Percentiles rank a stretch among this genome's conserved stretches.
Evolutionary conservation across 2,113 vertebrate species (phyloP).

Genomic region (Sphyrna mokarran): DNA sequence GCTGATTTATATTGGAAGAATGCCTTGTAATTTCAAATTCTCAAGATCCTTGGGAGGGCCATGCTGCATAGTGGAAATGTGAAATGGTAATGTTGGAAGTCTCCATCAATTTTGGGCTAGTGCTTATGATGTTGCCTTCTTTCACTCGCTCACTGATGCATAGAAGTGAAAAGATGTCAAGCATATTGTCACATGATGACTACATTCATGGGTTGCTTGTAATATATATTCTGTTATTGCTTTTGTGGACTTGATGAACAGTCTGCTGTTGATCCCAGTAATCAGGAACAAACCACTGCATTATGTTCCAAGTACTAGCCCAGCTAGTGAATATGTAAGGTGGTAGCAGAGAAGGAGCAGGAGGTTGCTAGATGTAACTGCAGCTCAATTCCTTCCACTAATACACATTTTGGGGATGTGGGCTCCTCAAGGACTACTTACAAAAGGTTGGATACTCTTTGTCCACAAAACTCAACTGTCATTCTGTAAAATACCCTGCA

Average conservation of each 20-base stretch:
- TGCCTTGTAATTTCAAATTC: neutral
- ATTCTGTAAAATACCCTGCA: neutral
- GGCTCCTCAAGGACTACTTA: neutral
- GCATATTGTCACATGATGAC: neutral
- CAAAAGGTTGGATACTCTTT: neutral
- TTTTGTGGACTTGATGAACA: neutral
- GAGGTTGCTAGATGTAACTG: neutral
- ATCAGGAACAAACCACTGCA: neutral
- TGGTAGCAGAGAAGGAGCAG: neutral
- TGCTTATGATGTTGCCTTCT: neutral
- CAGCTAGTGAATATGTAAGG: neutral
- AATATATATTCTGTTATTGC: neutral
- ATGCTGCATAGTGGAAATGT: neutral
- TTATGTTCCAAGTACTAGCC: neutral
- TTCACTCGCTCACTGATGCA: neutral
- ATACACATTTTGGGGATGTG: neutral
- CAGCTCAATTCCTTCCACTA: neutral
- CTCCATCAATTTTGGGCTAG: neutral
- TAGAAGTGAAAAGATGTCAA: neutral
- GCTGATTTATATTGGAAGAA: neutral
- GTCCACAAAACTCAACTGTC: neutral
- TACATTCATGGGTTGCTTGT: neutral
- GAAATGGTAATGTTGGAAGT: neutral
- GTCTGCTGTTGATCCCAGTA: neutral
- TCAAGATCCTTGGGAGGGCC: neutral